phyloP scores from a whole-genome alignment of 2,888 invertebrate genomes.

The Dicyrtomina minuta region DNA sequence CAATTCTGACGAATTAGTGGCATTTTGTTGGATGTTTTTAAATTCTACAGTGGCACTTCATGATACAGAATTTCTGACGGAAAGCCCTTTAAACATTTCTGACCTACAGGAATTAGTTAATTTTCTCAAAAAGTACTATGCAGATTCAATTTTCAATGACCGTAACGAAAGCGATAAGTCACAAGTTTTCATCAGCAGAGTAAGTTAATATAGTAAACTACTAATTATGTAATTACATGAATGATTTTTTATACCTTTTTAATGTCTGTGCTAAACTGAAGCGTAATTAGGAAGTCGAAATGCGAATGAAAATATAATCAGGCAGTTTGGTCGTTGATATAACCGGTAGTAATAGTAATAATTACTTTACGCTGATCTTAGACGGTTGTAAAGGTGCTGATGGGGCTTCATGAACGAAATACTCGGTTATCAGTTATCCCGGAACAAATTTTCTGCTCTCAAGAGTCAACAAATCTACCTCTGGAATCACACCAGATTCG shows the following conservation, averaged over 20 bases:
- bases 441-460: constrained; percentile 68
- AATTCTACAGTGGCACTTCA: constrained; percentile 33
- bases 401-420: constrained; percentile 83
- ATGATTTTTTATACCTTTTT: neutral
- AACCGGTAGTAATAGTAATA: too few species aligned
- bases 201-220: neutral
- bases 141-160: constrained; percentile 22
- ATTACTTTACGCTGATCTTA: neutral
- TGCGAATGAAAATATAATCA: too few species aligned
- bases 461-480: constrained; percentile 54
- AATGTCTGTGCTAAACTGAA: too few species aligned
- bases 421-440: constrained; percentile 76
- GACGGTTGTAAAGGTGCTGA: constrained; percentile 58
- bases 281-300: too few species aligned
- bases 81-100: constrained; percentile 10
- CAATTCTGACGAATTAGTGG: constrained; percentile 12
- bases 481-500: constrained; percentile 57
- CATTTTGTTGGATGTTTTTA: constrained; percentile 32
- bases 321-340: too few species aligned
- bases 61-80: constrained; percentile 26
- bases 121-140: constrained; percentile 19
- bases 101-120: constrained; percentile 16
- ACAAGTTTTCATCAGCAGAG: constrained; percentile 14
- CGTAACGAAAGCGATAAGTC: constrained; percentile 8
- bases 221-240: neutral